These are phyloP conservation scores for Oncorhynchus gorbuscha DNA, from an alignment of 2,113 vertebrate genomes.

Conservation along the genomic window DNA sequence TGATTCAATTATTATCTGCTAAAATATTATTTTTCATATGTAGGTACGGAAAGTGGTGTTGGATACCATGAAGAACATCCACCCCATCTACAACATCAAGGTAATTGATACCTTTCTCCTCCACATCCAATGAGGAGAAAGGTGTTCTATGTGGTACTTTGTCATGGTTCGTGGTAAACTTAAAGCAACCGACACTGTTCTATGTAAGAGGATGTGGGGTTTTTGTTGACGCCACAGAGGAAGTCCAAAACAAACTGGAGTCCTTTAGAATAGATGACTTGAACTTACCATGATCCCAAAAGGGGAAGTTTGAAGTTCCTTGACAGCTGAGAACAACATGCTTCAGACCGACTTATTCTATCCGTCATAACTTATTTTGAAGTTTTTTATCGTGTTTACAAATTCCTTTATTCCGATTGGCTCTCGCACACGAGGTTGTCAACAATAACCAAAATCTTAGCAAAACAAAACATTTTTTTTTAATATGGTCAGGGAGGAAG, in stretches of 20 bases:
- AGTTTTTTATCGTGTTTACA: too few relatives aligned
- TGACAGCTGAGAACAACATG: too few relatives aligned
- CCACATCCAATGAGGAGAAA: neutral
- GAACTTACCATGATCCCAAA: slow-evolving; percentile 13
- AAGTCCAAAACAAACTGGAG: neutral
- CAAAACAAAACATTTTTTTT: too few relatives aligned
- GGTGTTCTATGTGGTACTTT: neutral
- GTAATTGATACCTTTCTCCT: slow-evolving; percentile 60
- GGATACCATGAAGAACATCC: slow-evolving; percentile 98
- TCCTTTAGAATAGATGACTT: neutral
- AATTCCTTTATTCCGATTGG: too few relatives aligned
- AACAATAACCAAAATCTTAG: too few relatives aligned
- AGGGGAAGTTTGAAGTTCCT: neutral
- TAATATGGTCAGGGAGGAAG: too few relatives aligned
- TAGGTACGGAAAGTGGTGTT: slow-evolving; percentile 95
- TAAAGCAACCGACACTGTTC: neutral
- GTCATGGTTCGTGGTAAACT: neutral
- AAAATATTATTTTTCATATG: slow-evolving; percentile 28
- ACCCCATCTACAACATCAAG: slow-evolving; percentile 99
- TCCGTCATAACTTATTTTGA: too few relatives aligned
- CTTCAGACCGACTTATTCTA: too few relatives aligned
- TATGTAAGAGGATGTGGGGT: neutral
- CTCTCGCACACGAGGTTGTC: too few relatives aligned
- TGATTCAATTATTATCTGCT: slow-evolving; percentile 6
- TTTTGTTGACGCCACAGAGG: neutral